Base-by-base conservation (phyloP, 2,888 invertebrate genomes). In the Glyphotaelius pellucidus region DNA sequence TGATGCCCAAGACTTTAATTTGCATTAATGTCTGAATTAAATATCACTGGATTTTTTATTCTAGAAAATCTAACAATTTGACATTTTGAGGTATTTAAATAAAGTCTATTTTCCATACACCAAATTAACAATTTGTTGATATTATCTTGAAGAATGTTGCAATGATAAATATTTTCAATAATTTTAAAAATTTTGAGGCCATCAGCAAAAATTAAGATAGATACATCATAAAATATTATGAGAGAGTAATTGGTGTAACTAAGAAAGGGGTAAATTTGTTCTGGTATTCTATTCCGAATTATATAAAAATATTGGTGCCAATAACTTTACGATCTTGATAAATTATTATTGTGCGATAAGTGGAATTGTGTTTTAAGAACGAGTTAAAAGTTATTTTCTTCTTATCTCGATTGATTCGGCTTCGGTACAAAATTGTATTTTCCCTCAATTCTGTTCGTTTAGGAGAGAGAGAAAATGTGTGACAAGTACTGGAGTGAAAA, bases 391-490 rank as follows among this genome's bases (percentile, higher is more conserved):
- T 67, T 67, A n/a, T 67, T 67, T 67, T 67, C n/a, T 67, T 67
- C 67, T 67, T 67, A 67, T 67, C 67, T 67, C 67, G 67, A 67
- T 67, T 67, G 67, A 67, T 67, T 67, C 25, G 67, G 67, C 38
- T 15, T 83, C 83, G n/a, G 35, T 35, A 83, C 32, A 32, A n/a
- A 35, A 83, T 38, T 35, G 83, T 35, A 83, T 83, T 83, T 83
- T 35, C 38, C 35, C 32, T 83, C 19, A n/a, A 67, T 38, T 35
- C 83, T 9, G 83, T 25, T 32, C 32, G 30, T 14, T 83, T 83
- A 11, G 35, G 35, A 25, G 83, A 35, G 35, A 83, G 83, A 31
- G 35, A 25, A 83, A 38, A 83, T 0, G 35, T 11, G 19, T 25
- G 83, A 83, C 15, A 32, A 35, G 35, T 15, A 3, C 19, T 32